A percentile compares a stretch with the other conserved stretches of the same genome.
phyloP scores from a whole-genome alignment of 2,113 vertebrate genomes.

The Ardeotis arabs region DNA sequence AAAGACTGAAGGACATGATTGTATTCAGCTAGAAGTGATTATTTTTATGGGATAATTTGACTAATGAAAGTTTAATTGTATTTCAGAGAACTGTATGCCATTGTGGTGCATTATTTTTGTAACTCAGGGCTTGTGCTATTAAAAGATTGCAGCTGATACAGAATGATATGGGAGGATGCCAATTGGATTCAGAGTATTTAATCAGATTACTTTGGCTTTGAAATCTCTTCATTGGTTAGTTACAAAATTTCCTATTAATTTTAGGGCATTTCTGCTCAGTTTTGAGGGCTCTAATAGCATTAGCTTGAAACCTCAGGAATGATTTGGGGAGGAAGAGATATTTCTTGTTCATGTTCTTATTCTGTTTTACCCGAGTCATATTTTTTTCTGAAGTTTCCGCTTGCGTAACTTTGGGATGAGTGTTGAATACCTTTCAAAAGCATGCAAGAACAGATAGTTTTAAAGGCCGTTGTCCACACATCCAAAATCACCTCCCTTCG shows the following conservation, averaged over 20 bases:
- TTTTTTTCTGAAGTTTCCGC: neutral
- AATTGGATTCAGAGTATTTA: slow-evolving; percentile 26
- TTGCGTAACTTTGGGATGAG: neutral
- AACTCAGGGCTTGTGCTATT: neutral
- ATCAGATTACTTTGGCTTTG: slow-evolving; percentile 33
- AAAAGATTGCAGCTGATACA: slow-evolving; percentile 34
- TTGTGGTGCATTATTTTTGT: slow-evolving; percentile 13
- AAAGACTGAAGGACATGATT: neutral
- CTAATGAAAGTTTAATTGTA: neutral
- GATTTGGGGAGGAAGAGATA: neutral
- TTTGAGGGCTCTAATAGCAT: neutral
- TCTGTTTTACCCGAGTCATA: neutral
- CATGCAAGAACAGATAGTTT: neutral
- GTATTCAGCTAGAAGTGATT: neutral
- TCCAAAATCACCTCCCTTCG: neutral
- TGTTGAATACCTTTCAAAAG: neutral
- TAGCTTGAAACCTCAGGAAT: neutral
- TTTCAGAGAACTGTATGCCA: neutral
- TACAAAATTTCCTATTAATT: slow-evolving; percentile 42
- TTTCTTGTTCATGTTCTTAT: neutral
- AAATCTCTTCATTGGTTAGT: slow-evolving; percentile 9
- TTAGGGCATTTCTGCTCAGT: neutral
- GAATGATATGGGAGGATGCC: slow-evolving; percentile 15
- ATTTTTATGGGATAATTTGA: neutral
- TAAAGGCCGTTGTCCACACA: neutral